Evolutionary conservation across 2,888 invertebrate species (phyloP), one percentile per base, ranked within the genome.

Genomic region (Drosophila putrida): DNA sequence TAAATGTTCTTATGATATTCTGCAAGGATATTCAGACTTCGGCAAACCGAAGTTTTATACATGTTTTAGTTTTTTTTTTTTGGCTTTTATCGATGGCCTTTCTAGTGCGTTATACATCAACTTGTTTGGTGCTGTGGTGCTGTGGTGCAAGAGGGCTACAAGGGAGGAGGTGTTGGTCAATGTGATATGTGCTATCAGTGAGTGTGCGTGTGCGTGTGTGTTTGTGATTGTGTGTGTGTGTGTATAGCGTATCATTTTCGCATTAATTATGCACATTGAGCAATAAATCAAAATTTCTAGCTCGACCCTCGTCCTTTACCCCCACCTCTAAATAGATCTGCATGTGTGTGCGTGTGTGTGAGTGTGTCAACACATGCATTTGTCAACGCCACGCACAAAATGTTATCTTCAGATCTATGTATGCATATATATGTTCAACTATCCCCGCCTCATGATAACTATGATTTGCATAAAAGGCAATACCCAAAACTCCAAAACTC

Each of bases 201-300:
- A 20, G 49, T 38, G 33, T 43, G 43, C 15, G 38, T 20, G 15
- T 27, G 33, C 6, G n/a, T 13, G 55, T 13, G 49, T 10, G 11
- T 43, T 53, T 9, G n/a, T 38, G 28, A 36, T 44, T 38, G 35
- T 33, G 43, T 71, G 79, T 83, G 41, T 57, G 50, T 66, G 57
- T 36, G 44, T 60, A 35, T 44, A 53, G 54, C 61, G 50, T 71
- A 85, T 85, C 84, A 78, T 86, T 86, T 85, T 79, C 79, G 69
- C 88, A 85, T 88, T 85, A 85, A 85, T 85, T 85, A 85, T 85
- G 87, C 87, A 78, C 71, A 77, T 70, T 70, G 72, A 76, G 78
- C 87, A 75, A 85, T 85, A 85, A 85, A 85, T 85, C 84, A 85
- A 88, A 88, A 77, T 79, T 75, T 53, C 58, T 64, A 59, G 50